phyloP scores from a whole-genome alignment of 1,140 invertebrate genomes.

The Spodoptera frugiperda region DNA sequence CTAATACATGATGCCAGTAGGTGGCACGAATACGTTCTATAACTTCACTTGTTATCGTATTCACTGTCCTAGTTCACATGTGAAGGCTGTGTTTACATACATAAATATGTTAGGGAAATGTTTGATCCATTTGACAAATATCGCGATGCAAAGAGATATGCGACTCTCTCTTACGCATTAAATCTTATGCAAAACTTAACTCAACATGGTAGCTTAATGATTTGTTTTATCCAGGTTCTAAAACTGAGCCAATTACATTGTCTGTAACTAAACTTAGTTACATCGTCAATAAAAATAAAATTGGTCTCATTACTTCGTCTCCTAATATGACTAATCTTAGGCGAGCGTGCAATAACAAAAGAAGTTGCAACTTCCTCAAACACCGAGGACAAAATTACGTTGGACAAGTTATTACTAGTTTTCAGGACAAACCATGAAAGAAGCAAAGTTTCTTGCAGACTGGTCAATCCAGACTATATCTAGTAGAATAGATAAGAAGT shows the following conservation, averaged over 20 bases:
- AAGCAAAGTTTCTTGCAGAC: conserved; percentile 10
- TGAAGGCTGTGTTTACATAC: neutral
- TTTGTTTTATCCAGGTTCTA: no score
- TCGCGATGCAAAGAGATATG: no score
- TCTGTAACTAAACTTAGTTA: no score
- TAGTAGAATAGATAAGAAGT: conserved; percentile 54
- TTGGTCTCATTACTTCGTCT: neutral
- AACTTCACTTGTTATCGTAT: conserved; percentile 5
- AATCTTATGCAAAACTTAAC: no score
- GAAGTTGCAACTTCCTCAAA: neutral
- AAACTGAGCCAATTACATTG: no score
- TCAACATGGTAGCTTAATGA: no score
- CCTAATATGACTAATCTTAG: neutral
- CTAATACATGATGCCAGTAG: conserved; percentile 17
- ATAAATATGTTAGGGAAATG: neutral
- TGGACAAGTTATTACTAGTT: conserved; percentile 12
- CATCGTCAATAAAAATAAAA: no score
- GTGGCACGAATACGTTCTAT: conserved; percentile 8
- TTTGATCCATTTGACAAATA: no score
- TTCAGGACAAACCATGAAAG: neutral
- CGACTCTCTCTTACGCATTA: no score
- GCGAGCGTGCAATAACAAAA: neutral
- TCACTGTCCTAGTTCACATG: neutral
- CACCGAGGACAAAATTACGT: conserved; percentile 1
- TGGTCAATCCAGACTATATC: conserved; percentile 48